phyloP scores from a whole-genome alignment of 92 coral and sea anemone species.

The Umimayanthus kanabou region DNA sequence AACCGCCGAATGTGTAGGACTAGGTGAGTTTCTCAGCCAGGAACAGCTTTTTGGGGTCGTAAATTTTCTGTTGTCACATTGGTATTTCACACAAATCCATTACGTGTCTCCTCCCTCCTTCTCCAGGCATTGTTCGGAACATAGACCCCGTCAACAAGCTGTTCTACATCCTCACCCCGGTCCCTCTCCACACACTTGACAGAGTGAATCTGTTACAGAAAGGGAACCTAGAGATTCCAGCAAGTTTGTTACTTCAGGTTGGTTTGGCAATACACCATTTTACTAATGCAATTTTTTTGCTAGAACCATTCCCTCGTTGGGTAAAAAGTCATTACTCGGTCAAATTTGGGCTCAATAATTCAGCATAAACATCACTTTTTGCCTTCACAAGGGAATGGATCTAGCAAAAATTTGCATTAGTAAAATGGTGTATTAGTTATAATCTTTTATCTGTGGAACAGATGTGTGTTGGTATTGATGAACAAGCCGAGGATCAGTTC shows the following conservation, averaged over 20 bases:
- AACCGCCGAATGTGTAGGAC: slow-evolving; percentile 70
- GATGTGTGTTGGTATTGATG: not conserved
- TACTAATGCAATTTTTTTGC: too few species aligned
- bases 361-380: too few species aligned
- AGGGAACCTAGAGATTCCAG: slow-evolving; percentile 92
- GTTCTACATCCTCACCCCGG: slow-evolving; percentile 85
- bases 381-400: too few species aligned
- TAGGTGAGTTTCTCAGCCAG: slow-evolving; percentile 57
- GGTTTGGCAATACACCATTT: not conserved
- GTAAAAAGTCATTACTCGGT: too few species aligned
- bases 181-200: slow-evolving; percentile 61
- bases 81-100: not conserved
- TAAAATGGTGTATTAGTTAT: not conserved
- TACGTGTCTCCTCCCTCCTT: not conserved
- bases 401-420: too few species aligned
- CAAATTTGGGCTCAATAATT: too few species aligned
- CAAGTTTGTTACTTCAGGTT: slow-evolving; percentile 73
- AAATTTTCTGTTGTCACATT: too few species aligned
- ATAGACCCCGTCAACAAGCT: slow-evolving; percentile 74
- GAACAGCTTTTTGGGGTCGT: too few species aligned
- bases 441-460: not conserved
- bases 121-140: slow-evolving; percentile 84
- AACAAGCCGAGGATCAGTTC: not conserved
- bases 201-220: slow-evolving; percentile 85
- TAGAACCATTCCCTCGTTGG: too few species aligned